Base-by-base conservation (phyloP, 2,888 invertebrate species). In the Drosophila multiciliata region DNA sequence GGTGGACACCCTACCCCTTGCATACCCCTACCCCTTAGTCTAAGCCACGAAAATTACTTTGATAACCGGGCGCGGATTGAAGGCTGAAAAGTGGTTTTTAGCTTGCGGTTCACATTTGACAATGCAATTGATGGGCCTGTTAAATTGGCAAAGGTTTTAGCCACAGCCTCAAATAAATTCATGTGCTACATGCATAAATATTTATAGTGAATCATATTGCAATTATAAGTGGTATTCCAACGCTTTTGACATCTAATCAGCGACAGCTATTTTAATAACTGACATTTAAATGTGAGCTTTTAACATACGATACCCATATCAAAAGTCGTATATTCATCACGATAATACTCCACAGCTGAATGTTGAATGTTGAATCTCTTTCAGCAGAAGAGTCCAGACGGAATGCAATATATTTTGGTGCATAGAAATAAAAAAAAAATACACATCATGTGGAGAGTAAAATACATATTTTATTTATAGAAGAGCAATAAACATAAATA, bases 91-190 rank as follows among this genome's bases (percentile, higher is more conserved):
- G 89, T 89, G 78, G 82, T 77, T 90, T 85, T 90, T 71, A 65
- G 81, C 81, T 81, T 68, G 80, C 65, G 73, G 88, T 85, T 84
- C 64, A 78, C 70, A 73, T 80, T 90, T 90, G 89, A 88, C 90
- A 86, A 82, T 75, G 84, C 88, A 85, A 85, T 88, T 85, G 84
- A 85, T 85, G 90, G 79, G 88, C 66, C 78, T 81, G 75, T 78
- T 70, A 78, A 78, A 78, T 78, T 78, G 78, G 73, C 67, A 50
- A 73, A 57, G 50, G 66, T 66, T 66, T 77, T 38, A 50, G 67
- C 33, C 71, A 58, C 17, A 57, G 42, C 45, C 49, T 61, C 38
- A 66, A 49, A 63, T 78, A 67, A 57, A 80, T 58, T 70, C 62
- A 65, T 53, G 55, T 35, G 61, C 57, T 36, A 23, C 78, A 65